Percentiles rank a stretch among this genome's conserved stretches.
phyloP scores from a whole-genome alignment of 2,113 vertebrate species.

The Pongo pygmaeus region DNA sequence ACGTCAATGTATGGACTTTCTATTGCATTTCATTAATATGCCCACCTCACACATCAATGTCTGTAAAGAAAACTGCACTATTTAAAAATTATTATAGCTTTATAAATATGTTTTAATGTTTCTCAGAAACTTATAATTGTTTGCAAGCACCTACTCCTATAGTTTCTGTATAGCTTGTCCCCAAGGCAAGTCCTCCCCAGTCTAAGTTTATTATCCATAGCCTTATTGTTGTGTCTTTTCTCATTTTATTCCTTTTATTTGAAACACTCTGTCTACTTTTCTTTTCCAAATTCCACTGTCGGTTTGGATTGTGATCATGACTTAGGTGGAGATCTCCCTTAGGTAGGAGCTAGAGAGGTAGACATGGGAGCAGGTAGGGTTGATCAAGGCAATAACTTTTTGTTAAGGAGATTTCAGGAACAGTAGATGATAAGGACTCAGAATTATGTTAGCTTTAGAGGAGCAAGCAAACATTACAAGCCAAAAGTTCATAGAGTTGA shows the following conservation, averaged over 20 bases:
- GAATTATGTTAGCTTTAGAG: background rate
- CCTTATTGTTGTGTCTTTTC: background rate
- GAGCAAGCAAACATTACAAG: background rate
- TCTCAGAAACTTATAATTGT: background rate
- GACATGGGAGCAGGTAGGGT: no score
- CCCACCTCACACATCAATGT: background rate
- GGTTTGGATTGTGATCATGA: background rate
- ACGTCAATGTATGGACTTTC: background rate
- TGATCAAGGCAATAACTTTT: background rate
- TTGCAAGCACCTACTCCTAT: background rate
- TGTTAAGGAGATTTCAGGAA: background rate
- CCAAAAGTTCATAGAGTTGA: background rate
- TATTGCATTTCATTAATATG: background rate
- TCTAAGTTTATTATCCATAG: background rate
- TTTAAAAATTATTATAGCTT: background rate
- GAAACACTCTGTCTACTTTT: background rate
- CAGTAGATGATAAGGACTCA: background rate
- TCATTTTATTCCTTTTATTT: background rate
- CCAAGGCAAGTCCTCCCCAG: no score
- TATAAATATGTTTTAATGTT: background rate
- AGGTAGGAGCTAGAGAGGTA: background rate
- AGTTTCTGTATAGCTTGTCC: background rate
- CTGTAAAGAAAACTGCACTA: background rate
- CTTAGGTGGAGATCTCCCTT: background rate
- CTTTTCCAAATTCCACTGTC: background rate